phyloP scores from a whole-genome alignment of 2,113 vertebrate species.

The Pyxicephalus adspersus region DNA sequence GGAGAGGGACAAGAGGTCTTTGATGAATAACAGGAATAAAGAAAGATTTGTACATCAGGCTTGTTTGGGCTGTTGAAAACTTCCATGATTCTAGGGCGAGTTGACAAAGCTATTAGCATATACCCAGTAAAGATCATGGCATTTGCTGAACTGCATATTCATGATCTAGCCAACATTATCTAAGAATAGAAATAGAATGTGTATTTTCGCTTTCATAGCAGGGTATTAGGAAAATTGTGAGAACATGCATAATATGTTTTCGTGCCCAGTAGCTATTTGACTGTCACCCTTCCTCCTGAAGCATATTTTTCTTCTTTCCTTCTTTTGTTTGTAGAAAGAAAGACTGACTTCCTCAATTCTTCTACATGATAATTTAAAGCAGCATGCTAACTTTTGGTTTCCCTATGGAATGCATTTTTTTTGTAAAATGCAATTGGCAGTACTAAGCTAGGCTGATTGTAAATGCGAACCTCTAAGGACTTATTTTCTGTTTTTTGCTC shows the following conservation, averaged over 20 bases:
- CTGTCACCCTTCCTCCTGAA: constrained; percentile 34
- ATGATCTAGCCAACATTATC: constrained; percentile 19
- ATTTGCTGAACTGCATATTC: not conserved
- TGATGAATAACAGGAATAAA: no score
- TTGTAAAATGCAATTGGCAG: constrained; percentile 47
- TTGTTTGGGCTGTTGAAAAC: no score
- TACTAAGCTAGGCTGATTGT: constrained; percentile 24
- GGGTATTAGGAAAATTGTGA: constrained; percentile 2
- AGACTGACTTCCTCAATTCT: constrained; percentile 38
- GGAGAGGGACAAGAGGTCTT: no score
- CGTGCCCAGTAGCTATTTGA: constrained; percentile 34
- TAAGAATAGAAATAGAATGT: constrained; percentile 43
- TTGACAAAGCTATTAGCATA: not conserved
- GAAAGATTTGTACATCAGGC: no score
- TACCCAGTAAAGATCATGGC: constrained; percentile 7
- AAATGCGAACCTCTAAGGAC: constrained; percentile 40
- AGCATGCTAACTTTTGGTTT: constrained; percentile 38
- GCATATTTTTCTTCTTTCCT: constrained; percentile 25
- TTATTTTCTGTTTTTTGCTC: constrained; percentile 39
- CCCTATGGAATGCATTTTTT: constrained; percentile 30
- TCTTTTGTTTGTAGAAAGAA: constrained; percentile 30
- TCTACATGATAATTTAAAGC: constrained; percentile 47
- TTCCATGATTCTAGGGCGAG: no score
- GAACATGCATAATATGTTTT: constrained; percentile 36
- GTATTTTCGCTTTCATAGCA: constrained; percentile 21